These are phyloP conservation scores for Solenodon paradoxus DNA, from an alignment of 2,113 vertebrate genomes.

Conservation along the genomic window DNA sequence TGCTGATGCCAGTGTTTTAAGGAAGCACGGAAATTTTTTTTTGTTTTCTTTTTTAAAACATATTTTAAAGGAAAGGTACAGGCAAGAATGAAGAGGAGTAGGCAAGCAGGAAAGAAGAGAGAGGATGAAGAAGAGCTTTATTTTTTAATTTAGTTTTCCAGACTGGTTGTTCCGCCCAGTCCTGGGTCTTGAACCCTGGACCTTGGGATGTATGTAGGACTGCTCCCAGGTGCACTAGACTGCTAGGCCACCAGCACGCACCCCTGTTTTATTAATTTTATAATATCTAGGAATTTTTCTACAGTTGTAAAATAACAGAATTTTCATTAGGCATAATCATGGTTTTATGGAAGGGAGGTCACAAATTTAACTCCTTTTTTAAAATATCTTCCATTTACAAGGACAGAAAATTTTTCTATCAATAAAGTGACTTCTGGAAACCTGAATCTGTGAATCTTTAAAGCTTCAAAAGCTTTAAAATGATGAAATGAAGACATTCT, in stretches of 20 bases:
- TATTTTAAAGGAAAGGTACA: too few species aligned
- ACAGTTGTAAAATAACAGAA: not conserved
- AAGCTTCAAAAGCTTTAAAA: slow-evolving; percentile 13
- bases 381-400: slow-evolving; percentile 33
- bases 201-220: too few species aligned
- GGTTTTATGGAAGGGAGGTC: not conserved
- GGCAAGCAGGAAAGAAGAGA: too few species aligned
- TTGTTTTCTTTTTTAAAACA: too few species aligned
- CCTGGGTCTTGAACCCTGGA: too few species aligned
- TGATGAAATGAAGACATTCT: not conserved
- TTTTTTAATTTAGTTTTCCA: too few species aligned
- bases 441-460: slow-evolving; percentile 2
- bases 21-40: not conserved
- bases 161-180: too few species aligned
- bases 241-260: too few species aligned
- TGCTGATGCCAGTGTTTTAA: slow-evolving; percentile 27
- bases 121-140: too few species aligned
- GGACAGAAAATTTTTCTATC: not conserved
- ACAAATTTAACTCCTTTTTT: not conserved
- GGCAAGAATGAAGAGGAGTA: too few species aligned
- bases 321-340: not conserved
- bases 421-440: slow-evolving; percentile 22
- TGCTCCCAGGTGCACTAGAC: too few species aligned
- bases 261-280: too few species aligned
- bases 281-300: slow-evolving; percentile 9